Evolutionary conservation across 2,888 invertebrate genomes (phyloP).

Genomic region (Tryphoninae sp.): DNA sequence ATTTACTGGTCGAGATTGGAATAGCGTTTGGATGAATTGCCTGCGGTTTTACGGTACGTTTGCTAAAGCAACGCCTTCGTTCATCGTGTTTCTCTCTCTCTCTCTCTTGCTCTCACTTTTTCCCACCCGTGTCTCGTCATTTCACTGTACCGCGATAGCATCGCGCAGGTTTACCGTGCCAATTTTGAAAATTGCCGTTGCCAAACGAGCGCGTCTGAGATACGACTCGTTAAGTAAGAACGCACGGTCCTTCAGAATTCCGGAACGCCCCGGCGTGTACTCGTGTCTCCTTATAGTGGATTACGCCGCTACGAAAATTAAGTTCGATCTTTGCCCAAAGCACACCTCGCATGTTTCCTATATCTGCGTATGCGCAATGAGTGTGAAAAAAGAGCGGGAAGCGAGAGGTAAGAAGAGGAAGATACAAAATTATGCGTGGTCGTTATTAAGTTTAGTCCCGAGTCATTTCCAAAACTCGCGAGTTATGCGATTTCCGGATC

Average conservation of each 20-base stretch:
- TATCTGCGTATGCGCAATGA: constrained; percentile 5
- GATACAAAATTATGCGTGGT: constrained; percentile 16
- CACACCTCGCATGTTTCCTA: background rate
- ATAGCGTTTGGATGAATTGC: constrained; percentile 63
- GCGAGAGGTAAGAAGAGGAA: constrained; percentile 1
- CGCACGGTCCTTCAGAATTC: constrained; percentile 67
- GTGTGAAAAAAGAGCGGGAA: background rate
- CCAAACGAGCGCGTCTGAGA: constrained; percentile 71
- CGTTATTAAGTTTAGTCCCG: constrained; percentile 45
- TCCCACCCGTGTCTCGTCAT: background rate
- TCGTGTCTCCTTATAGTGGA: constrained; percentile 63
- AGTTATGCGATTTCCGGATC: constrained; percentile 54
- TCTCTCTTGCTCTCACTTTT: constrained; percentile 19
- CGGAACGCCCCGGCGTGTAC: constrained; percentile 55
- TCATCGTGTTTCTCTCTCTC: constrained; percentile 38
- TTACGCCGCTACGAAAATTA: constrained; percentile 58
- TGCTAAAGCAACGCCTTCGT: constrained; percentile 56
- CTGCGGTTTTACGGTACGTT: constrained; percentile 65
- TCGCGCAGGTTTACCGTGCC: constrained; percentile 69
- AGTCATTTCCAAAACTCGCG: constrained; percentile 48
- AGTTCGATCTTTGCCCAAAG: constrained; percentile 59
- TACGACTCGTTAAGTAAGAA: constrained; percentile 74
- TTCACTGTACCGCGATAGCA: constrained; percentile 40
- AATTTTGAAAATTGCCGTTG: constrained; percentile 72
- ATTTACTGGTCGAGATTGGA: constrained; percentile 43